A percentile compares a stretch with the other conserved stretches of the same genome.
These are phyloP conservation scores for Noctilio leporinus DNA, from an alignment of 2,113 vertebrate genomes.

Conservation along the genomic window DNA sequence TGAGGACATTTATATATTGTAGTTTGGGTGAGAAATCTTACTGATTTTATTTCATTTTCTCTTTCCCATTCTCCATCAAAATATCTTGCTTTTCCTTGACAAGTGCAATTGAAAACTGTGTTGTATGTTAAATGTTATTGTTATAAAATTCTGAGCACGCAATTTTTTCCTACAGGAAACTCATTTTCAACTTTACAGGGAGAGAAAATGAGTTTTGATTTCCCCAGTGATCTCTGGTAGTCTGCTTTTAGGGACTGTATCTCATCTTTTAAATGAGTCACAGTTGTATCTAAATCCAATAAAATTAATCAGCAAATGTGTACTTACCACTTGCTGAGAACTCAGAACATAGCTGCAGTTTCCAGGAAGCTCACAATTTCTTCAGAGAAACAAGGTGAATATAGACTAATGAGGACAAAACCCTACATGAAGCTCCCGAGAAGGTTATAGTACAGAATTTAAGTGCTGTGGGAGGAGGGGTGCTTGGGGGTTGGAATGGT, in stretches of 20 bases:
- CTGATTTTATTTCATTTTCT: neutral
- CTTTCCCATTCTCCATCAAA: neutral
- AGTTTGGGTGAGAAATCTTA: neutral
- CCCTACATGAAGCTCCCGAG: neutral
- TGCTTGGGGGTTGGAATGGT: neutral
- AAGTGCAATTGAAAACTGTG: slow-evolving; percentile 1
- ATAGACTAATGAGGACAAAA: neutral
- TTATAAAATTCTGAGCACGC: neutral
- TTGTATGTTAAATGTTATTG: neutral
- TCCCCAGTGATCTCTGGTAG: neutral
- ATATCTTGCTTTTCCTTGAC: neutral
- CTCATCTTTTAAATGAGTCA: neutral
- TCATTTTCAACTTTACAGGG: neutral
- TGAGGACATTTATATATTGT: neutral
- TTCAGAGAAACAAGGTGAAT: neutral
- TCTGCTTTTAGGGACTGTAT: neutral
- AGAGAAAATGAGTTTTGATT: neutral
- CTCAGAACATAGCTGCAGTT: neutral
- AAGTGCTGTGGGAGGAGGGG: neutral
- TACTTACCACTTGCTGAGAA: neutral
- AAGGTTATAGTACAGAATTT: neutral
- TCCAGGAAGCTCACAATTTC: neutral
- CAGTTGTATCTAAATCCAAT: neutral
- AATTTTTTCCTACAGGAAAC: neutral
- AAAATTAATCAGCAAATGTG: neutral